A percentile compares a stretch with the other conserved stretches of the same genome.
Evolutionary conservation across 2,113 vertebrate species (phyloP).

Genomic region (Natator depressus): DNA sequence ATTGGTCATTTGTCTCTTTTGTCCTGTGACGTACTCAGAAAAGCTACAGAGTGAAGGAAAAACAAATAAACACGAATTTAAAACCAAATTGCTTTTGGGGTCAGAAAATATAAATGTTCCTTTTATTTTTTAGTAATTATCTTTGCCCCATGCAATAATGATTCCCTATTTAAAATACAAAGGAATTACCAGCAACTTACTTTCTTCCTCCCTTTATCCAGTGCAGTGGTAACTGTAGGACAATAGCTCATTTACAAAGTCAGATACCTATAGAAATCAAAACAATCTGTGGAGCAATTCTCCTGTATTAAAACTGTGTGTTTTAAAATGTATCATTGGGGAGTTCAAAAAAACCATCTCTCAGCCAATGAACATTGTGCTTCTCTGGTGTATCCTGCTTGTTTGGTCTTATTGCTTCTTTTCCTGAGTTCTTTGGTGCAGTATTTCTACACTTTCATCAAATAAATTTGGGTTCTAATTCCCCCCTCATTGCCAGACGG

Average conservation of each 20-base stretch:
- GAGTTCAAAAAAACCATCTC: not conserved
- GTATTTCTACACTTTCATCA: not conserved
- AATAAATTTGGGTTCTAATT: not conserved
- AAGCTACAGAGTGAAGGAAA: conserved; percentile 54
- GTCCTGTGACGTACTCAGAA: conserved; percentile 37
- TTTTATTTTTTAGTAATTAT: not conserved
- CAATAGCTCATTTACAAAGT: not conserved
- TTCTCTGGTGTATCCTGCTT: not conserved
- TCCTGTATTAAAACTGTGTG: not conserved
- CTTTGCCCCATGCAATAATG: not conserved
- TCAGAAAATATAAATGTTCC: conserved; percentile 15
- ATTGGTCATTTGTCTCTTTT: conserved; percentile 51
- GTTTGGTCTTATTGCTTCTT: not conserved
- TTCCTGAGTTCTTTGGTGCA: not conserved
- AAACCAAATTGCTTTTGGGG: conserved; percentile 47
- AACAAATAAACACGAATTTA: conserved; percentile 47
- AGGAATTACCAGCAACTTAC: not conserved
- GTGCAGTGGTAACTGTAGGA: not conserved
- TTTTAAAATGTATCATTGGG: not conserved
- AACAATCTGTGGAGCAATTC: not conserved
- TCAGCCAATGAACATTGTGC: not conserved
- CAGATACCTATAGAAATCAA: not conserved
- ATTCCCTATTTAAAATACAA: not conserved
- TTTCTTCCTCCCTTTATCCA: not conserved
- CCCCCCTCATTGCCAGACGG: not conserved